A percentile compares a stretch with the other conserved stretches of the same genome.
Evolutionary conservation across 2,797 vertebrate species (phyloP).

Genomic region (Enteromius viviparus): DNA sequence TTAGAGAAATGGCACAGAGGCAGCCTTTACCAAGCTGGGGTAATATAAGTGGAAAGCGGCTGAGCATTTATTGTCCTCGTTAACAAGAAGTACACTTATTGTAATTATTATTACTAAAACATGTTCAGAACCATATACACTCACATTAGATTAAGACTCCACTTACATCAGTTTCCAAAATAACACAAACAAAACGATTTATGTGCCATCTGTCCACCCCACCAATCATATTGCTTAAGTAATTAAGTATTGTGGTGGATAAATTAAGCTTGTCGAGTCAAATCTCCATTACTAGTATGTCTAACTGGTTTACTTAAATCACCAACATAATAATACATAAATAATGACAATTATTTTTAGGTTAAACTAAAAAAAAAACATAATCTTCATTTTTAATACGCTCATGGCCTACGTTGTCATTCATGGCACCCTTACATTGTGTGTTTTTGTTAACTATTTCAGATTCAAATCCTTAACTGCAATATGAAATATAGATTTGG

Average conservation of each 20-base stretch:
- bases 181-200: background rate
- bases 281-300: background rate
- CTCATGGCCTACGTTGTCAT: background rate
- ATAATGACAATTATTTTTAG: background rate
- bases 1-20: slow-evolving; percentile 65
- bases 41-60: background rate
- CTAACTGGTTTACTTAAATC: background rate
- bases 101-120: background rate
- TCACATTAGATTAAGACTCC: background rate
- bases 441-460: background rate
- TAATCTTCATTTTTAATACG: background rate
- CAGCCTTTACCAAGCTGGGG: slow-evolving; percentile 8
- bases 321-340: background rate
- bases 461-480: background rate
- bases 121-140: slow-evolving; percentile 4
- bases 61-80: background rate
- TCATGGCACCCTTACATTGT: background rate
- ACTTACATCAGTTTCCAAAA: background rate
- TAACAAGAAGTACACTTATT: background rate
- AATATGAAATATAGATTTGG: background rate
- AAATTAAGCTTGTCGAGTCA: background rate
- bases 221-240: background rate
- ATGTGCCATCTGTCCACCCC: background rate
- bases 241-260: background rate
- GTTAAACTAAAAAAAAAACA: background rate